Conservation (phyloP, 2,113 vertebrate genomes). For the Datnioides undecimradiatus region DNA sequence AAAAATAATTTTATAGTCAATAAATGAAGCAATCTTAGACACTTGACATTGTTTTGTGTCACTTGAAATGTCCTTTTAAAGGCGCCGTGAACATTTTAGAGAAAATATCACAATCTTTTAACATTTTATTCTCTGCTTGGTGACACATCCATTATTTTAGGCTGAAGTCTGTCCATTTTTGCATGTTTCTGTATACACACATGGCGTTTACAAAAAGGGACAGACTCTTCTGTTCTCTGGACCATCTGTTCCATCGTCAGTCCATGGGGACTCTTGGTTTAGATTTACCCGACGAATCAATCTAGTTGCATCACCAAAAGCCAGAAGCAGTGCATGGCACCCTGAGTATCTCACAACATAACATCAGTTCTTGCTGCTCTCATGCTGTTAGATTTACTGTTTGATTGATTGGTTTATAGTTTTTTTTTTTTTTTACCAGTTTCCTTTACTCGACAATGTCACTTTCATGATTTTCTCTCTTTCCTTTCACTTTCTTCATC, state of each 20-base stretch:
- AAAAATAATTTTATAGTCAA: too few species aligned
- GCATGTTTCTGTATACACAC: slow-evolving; percentile 25
- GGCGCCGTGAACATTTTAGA: not conserved
- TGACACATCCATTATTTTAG: slow-evolving; percentile 1
- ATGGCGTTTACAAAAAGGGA: slow-evolving; percentile 9
- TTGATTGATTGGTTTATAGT: not conserved
- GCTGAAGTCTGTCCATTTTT: slow-evolving; percentile 25
- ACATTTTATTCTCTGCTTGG: not conserved
- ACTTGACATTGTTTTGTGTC: slow-evolving; percentile 13
- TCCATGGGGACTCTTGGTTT: slow-evolving; percentile 45
- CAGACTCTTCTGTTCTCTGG: slow-evolving; percentile 33
- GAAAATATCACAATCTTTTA: not conserved
- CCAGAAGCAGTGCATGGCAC: not conserved
- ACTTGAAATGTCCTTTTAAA: slow-evolving; percentile 32
- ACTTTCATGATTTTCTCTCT: not conserved
- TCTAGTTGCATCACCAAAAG: slow-evolving; percentile 43
- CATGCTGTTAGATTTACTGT: not conserved
- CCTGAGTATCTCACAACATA: not conserved
- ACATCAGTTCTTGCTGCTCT: not conserved
- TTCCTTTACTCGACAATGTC: not conserved
- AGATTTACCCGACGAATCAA: slow-evolving; percentile 43
- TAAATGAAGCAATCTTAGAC: not conserved
- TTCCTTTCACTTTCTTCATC: not conserved
- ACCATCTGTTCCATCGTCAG: slow-evolving; percentile 63
- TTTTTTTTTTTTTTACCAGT: not conserved